Percentiles rank a stretch among this genome's conserved stretches.
phyloP scores from a whole-genome alignment of 2,113 vertebrate genomes.

The Spizaetus ornatus region DNA sequence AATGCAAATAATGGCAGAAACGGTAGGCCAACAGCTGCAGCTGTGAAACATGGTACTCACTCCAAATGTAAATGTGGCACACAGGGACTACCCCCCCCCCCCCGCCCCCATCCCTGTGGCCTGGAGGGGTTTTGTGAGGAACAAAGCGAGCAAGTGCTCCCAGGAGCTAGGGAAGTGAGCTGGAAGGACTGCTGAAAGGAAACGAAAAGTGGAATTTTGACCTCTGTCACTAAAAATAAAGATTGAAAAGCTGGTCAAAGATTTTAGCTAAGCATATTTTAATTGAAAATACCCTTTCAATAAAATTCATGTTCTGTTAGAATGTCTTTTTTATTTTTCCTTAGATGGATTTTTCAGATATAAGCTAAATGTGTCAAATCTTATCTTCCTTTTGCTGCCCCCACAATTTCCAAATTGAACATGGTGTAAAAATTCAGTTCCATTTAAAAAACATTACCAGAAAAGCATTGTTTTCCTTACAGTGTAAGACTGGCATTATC shows the following conservation, averaged over 20 bases:
- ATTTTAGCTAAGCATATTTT: neutral
- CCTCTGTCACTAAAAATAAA: neutral
- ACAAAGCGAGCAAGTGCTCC: neutral
- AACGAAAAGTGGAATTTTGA: neutral
- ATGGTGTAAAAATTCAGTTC: neutral
- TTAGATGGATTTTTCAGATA: neutral
- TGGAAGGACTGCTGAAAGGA: neutral
- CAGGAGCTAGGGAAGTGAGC: neutral
- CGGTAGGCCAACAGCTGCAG: slow-evolving; percentile 26
- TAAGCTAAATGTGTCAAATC: neutral
- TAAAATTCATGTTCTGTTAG: neutral
- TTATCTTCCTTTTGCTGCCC: neutral
- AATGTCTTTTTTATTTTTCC: neutral
- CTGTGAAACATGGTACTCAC: neutral
- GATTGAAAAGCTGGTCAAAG: neutral
- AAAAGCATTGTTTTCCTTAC: neutral
- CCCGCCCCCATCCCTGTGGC: neutral
- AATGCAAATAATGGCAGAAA: slow-evolving; percentile 59
- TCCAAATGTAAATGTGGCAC: neutral
- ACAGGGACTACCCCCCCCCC: neutral
- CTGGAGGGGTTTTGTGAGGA: neutral
- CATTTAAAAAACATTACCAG: neutral
- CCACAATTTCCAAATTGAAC: neutral
- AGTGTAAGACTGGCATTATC: neutral
- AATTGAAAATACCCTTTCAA: neutral